Percentiles rank a stretch among this genome's conserved stretches.
Conservation (phyloP, 2,113 vertebrate species). For the Piprites chloris region DNA sequence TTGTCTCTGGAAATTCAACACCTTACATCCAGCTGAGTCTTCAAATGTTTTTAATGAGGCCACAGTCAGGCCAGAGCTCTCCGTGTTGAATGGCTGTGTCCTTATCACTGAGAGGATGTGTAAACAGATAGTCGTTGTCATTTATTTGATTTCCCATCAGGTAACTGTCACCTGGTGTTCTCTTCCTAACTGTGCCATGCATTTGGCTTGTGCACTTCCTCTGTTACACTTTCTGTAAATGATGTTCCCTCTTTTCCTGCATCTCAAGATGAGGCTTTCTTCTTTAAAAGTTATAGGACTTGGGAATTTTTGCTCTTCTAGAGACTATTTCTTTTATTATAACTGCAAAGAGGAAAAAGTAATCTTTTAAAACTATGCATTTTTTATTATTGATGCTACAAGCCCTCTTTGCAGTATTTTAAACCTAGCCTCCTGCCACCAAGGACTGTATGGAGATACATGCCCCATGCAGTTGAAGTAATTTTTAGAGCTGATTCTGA, state of each 20-base stretch:
- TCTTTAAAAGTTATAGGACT: background rate
- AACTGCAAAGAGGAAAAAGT: background rate
- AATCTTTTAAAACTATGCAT: background rate
- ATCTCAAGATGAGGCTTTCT: background rate
- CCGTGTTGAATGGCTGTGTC: background rate
- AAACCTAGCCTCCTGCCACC: background rate
- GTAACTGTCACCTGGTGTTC: background rate
- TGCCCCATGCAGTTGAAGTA: background rate
- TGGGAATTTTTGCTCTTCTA: slow-evolving; percentile 14
- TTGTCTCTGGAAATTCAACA: background rate
- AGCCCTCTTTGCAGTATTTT: background rate
- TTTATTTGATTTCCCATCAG: slow-evolving; percentile 39
- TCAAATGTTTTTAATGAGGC: slow-evolving; percentile 33
- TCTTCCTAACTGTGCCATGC: background rate
- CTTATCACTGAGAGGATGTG: slow-evolving; percentile 9
- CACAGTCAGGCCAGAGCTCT: background rate
- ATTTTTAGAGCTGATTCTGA: background rate
- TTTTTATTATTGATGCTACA: slow-evolving; percentile 22
- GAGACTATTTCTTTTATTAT: background rate
- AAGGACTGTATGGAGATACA: background rate
- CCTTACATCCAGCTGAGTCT: background rate
- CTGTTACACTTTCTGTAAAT: background rate
- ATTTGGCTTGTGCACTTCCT: background rate
- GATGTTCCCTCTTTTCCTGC: background rate
- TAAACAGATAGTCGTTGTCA: slow-evolving; percentile 8